Conservation (phyloP, 64 coral and sea anemone genomes). For the Pachyseris speciosa region DNA sequence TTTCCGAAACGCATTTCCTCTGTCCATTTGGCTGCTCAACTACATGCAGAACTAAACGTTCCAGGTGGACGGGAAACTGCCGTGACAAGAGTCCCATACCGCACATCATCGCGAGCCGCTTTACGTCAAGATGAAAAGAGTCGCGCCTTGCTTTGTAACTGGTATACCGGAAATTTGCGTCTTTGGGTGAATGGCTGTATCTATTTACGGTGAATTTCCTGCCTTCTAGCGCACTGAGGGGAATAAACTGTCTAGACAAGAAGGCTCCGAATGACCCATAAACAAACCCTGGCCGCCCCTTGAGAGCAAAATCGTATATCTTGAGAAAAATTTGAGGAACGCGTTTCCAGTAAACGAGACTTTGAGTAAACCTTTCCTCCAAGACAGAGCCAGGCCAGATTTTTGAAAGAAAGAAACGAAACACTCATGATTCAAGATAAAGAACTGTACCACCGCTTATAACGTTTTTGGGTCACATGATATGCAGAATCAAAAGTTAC, state of each 20-base stretch:
- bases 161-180: conserved; percentile 21
- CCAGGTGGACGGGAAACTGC: background rate
- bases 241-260: conserved; percentile 36
- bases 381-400: too few species aligned
- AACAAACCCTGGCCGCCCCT: background rate
- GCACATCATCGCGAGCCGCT: background rate
- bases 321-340: background rate
- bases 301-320: background rate
- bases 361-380: too few species aligned
- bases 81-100: background rate
- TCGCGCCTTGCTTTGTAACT: background rate
- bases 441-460: too few species aligned
- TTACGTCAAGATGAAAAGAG: background rate
- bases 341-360: too few species aligned
- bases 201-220: background rate
- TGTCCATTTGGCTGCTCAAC: background rate
- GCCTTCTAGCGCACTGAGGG: background rate
- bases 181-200: background rate
- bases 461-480: too few species aligned
- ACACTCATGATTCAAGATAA: too few species aligned
- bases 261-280: background rate
- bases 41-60: background rate
- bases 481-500: too few species aligned
- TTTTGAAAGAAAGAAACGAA: too few species aligned
- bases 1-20: conserved; percentile 4